Evolutionary conservation across 2,888 invertebrate species (phyloP).

Genomic region (Bembecia ichneumoniformis): DNA sequence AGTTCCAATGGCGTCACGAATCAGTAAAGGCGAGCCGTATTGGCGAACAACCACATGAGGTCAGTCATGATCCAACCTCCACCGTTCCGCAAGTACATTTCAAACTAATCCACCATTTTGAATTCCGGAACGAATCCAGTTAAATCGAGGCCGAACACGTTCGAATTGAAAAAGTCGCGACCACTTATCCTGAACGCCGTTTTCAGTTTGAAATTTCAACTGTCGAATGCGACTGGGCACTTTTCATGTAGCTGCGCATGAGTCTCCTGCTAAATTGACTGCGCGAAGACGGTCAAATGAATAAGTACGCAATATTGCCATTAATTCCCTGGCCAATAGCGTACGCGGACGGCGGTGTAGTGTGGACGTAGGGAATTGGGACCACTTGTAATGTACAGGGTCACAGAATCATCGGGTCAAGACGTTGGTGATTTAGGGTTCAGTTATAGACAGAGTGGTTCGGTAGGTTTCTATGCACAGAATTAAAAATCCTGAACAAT

Average conservation of each 20-base stretch:
- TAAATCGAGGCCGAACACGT: background rate
- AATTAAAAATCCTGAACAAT: too few relatives aligned
- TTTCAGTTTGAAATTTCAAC: slow-evolving; percentile 9
- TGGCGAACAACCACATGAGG: slow-evolving; percentile 51
- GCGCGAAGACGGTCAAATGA: slow-evolving; percentile 49
- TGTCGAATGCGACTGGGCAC: slow-evolving; percentile 3
- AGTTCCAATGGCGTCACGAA: slow-evolving; percentile 24
- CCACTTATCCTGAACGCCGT: slow-evolving; percentile 6
- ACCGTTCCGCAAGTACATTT: slow-evolving; percentile 35
- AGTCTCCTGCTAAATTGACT: slow-evolving; percentile 57
- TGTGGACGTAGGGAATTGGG: slow-evolving; percentile 52
- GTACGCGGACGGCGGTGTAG: slow-evolving; percentile 22
- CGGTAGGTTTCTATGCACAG: slow-evolving; percentile 2
- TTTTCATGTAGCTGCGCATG: background rate
- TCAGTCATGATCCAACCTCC: slow-evolving; percentile 32
- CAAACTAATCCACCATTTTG: slow-evolving; percentile 46
- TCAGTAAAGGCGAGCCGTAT: slow-evolving; percentile 44
- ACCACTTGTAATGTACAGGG: slow-evolving; percentile 60
- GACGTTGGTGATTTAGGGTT: slow-evolving; percentile 25
- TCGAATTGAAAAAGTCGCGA: slow-evolving; percentile 3
- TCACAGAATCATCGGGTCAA: slow-evolving; percentile 47
- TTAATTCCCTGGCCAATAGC: slow-evolving; percentile 62
- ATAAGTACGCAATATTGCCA: slow-evolving; percentile 54
- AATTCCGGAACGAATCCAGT: slow-evolving; percentile 3
- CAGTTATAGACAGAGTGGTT: slow-evolving; percentile 17